Conservation (phyloP, 2,113 vertebrate species). For the Tympanuchus pallidicinctus region DNA sequence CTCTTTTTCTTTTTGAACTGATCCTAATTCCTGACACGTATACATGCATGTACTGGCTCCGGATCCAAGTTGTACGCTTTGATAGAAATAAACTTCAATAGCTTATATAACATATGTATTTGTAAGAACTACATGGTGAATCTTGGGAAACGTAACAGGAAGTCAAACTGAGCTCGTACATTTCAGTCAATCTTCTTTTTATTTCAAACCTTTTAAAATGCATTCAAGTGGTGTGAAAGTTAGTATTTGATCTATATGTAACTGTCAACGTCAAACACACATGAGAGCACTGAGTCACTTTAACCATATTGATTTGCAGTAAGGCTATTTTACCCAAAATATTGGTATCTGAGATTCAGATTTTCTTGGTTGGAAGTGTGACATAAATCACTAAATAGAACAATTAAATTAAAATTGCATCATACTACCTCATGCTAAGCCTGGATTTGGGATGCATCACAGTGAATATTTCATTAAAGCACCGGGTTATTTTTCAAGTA, state of each 20-base stretch:
- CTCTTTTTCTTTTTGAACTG: not conserved
- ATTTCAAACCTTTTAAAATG: slow-evolving; percentile 23
- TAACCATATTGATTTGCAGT: slow-evolving; percentile 46
- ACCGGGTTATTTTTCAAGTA: slow-evolving; percentile 54
- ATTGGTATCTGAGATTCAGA: slow-evolving; percentile 54
- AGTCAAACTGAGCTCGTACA: slow-evolving; percentile 32
- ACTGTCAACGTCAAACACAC: slow-evolving; percentile 54
- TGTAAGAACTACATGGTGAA: slow-evolving; percentile 30
- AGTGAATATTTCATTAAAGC: slow-evolving; percentile 62
- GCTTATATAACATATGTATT: not conserved
- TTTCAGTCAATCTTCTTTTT: slow-evolving; percentile 40
- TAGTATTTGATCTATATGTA: slow-evolving; percentile 33
- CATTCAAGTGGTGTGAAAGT: not conserved
- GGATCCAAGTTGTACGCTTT: slow-evolving; percentile 8
- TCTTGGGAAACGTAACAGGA: slow-evolving; percentile 29
- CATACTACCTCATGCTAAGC: slow-evolving; percentile 34
- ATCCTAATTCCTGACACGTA: not conserved
- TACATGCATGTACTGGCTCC: not conserved
- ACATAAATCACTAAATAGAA: slow-evolving; percentile 56
- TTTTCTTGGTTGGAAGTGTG: slow-evolving; percentile 42
- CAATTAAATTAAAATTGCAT: slow-evolving; percentile 68
- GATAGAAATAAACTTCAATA: slow-evolving; percentile 19
- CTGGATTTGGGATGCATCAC: slow-evolving; percentile 7
- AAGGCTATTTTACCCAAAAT: slow-evolving; percentile 50
- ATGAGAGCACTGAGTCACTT: slow-evolving; percentile 42